Conservation (phyloP, 1,140 invertebrate genomes). For the Rhynchophorus ferrugineus region DNA sequence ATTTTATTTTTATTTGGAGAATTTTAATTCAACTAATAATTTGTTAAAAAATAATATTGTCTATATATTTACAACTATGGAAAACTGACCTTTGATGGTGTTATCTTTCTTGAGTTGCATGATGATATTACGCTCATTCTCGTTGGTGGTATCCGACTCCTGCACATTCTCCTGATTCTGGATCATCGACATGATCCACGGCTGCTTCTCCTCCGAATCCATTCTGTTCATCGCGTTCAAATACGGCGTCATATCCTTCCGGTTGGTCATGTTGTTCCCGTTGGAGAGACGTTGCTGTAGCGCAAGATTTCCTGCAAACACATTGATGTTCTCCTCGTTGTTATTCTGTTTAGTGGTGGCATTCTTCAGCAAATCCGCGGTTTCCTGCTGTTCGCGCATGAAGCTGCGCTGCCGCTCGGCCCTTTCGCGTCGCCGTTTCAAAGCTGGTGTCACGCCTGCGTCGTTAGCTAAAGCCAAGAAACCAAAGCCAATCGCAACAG, state of each 20-base stretch:
- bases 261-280: constrained; percentile 40
- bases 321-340: constrained; percentile 39
- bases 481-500: not conserved
- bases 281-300: constrained; percentile 50
- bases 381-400: constrained; percentile 69
- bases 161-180: constrained; percentile 47
- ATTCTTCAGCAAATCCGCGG: constrained; percentile 41
- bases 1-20: too few relatives aligned
- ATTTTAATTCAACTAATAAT: too few relatives aligned
- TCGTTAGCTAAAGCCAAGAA: constrained; percentile 43
- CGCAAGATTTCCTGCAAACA: constrained; percentile 45
- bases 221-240: constrained; percentile 52
- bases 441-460: constrained; percentile 66
- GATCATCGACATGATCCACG: constrained; percentile 48
- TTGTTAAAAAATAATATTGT: not conserved
- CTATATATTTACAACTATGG: not conserved
- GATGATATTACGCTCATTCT: constrained; percentile 52
- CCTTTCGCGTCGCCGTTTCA: constrained; percentile 63
- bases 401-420: constrained; percentile 73
- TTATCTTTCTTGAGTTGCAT: constrained; percentile 64
- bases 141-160: constrained; percentile 47
- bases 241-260: constrained; percentile 50
- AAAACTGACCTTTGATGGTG: constrained; percentile 53
- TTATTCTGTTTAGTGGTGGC: constrained; percentile 37
- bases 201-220: constrained; percentile 54